Conservation (phyloP, 2,797 vertebrate genomes). For the Oophaga sylvatica region DNA sequence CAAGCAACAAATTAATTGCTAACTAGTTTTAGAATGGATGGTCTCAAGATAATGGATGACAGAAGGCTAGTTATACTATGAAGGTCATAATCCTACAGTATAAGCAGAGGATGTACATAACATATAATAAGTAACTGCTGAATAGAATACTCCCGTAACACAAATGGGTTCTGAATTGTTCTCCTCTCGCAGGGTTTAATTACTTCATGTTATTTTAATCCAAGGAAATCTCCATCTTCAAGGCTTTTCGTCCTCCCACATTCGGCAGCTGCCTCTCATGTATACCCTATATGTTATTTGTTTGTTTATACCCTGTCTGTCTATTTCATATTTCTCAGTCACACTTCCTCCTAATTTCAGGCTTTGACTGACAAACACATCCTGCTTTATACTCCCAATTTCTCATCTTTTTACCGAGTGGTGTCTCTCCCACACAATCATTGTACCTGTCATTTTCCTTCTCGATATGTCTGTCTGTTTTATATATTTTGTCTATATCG, state of each 20-base stretch:
- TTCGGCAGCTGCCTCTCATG: background rate
- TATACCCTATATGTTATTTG: slow-evolving; percentile 57
- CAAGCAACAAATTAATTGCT: background rate
- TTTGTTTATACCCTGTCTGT: slow-evolving; percentile 75
- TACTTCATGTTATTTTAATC: slow-evolving; percentile 5
- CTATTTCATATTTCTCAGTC: slow-evolving; percentile 64
- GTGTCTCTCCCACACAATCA: slow-evolving; percentile 43
- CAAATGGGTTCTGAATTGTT: background rate
- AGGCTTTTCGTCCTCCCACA: background rate
- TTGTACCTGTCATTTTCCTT: slow-evolving; percentile 52
- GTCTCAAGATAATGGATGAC: background rate
- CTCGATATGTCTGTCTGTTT: slow-evolving; percentile 37
- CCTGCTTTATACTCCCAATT: slow-evolving; percentile 45
- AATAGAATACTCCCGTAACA: background rate
- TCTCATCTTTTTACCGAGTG: slow-evolving; percentile 29
- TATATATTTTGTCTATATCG: slow-evolving; percentile 47
- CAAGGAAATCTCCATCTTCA: background rate
- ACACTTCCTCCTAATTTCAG: slow-evolving; percentile 36
- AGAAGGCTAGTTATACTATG: background rate
- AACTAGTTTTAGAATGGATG: background rate
- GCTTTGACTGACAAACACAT: slow-evolving; percentile 45
- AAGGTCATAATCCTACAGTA: background rate
- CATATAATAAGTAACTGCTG: background rate
- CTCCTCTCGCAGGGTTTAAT: background rate
- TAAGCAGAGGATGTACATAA: background rate